Evolutionary conservation across 2,888 invertebrate species (phyloP).

Genomic region (Andrena hattorfiana): DNA sequence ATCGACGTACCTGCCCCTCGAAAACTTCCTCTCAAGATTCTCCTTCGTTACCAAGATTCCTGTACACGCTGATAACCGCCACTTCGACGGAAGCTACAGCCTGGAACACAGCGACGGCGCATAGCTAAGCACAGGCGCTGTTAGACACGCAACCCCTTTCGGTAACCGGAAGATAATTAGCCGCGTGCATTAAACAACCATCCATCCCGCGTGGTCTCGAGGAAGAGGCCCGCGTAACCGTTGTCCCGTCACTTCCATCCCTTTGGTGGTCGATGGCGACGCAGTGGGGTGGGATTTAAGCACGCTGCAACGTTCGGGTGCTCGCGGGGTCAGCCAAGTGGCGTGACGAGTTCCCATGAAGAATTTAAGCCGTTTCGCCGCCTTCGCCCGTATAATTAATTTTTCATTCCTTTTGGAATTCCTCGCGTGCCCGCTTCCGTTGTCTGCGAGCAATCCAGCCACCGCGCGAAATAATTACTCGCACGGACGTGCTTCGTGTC

Average conservation of each 20-base stretch:
- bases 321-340: constrained; percentile 12
- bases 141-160: constrained; percentile 49
- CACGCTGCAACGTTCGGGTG: not conserved
- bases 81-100: constrained; percentile 24
- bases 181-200: constrained; percentile 54
- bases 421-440: constrained; percentile 32
- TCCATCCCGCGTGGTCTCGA: constrained; percentile 45
- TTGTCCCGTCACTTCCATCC: constrained; percentile 24
- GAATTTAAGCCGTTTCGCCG: constrained; percentile 55
- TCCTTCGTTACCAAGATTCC: constrained; percentile 21
- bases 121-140: constrained; percentile 33
- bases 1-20: too few relatives aligned
- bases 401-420: constrained; percentile 56
- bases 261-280: constrained; percentile 26
- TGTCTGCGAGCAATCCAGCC: constrained; percentile 27
- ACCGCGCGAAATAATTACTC: constrained; percentile 41
- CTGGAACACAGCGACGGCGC: not conserved
- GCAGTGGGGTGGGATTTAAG: not conserved
- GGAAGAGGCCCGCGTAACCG: constrained; percentile 59
- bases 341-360: constrained; percentile 50
- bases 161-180: constrained; percentile 61
- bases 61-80: constrained; percentile 10
- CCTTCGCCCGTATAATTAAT: constrained; percentile 59
- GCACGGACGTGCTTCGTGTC: constrained; percentile 31
- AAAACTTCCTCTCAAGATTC: not conserved